A percentile compares a stretch with the other conserved stretches of the same genome.
Evolutionary conservation across 2,797 vertebrate genomes (phyloP).

Genomic region (Pseudopleuronectes americanus): DNA sequence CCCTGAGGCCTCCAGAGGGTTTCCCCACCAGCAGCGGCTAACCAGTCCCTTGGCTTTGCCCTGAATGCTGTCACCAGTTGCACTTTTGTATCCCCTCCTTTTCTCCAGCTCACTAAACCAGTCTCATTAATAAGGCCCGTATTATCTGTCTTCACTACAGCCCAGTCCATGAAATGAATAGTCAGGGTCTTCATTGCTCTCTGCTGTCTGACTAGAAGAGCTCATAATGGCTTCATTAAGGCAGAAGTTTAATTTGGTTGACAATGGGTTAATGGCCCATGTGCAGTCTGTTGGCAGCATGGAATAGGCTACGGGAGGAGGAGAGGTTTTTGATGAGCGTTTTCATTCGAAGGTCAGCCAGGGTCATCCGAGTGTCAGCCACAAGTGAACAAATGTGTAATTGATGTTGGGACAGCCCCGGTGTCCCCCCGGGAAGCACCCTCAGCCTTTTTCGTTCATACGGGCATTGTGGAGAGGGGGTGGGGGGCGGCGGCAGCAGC

Average conservation of each 20-base stretch:
- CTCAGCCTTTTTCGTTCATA: constrained; percentile 69
- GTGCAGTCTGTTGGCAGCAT: constrained; percentile 76
- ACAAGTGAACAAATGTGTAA: constrained; percentile 87
- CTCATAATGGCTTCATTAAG: constrained; percentile 91
- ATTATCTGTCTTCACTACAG: constrained; percentile 79
- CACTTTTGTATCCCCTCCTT: constrained; percentile 75
- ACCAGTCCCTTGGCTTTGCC: constrained; percentile 60
- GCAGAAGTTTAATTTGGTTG: constrained; percentile 87
- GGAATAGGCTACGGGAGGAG: constrained; percentile 67
- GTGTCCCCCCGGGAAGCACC: constrained; percentile 76
- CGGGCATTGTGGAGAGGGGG: constrained; percentile 46
- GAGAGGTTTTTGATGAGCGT: constrained; percentile 81
- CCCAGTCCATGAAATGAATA: constrained; percentile 87
- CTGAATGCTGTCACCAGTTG: constrained; percentile 80
- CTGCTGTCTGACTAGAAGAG: constrained; percentile 81
- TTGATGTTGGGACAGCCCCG: constrained; percentile 84
- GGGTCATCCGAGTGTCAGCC: constrained; percentile 82
- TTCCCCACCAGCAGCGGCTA: constrained; percentile 63
- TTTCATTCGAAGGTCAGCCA: constrained; percentile 82
- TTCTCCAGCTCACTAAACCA: constrained; percentile 82
- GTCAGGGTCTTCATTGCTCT: constrained; percentile 85
- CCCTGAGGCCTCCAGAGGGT: constrained; percentile 10
- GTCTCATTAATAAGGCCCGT: constrained; percentile 81
- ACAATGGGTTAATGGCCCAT: constrained; percentile 88
- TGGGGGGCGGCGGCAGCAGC: background rate